Conservation (phyloP, 2,888 invertebrate species). For the Osmoderma eremita region DNA sequence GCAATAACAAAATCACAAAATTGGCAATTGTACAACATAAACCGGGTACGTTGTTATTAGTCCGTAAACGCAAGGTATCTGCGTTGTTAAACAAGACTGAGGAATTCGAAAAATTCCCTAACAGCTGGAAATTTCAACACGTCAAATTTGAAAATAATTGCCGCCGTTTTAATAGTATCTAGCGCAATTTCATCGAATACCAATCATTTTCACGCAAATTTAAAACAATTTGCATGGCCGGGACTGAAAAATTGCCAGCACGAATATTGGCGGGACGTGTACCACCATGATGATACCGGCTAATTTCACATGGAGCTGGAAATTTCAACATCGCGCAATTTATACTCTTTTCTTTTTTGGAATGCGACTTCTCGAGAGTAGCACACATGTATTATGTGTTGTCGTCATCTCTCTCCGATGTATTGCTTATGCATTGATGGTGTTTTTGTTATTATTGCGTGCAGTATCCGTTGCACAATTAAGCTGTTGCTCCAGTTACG, state of each 20-base stretch:
- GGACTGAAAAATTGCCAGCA: neutral
- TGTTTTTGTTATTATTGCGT: constrained; percentile 38
- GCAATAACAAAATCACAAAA: no score
- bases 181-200: neutral
- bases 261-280: constrained; percentile 2
- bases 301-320: constrained; percentile 40
- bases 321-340: constrained; percentile 43
- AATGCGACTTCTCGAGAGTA: constrained; percentile 32
- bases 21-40: no score
- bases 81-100: neutral
- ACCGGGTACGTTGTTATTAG: neutral
- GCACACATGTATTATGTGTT: constrained; percentile 16
- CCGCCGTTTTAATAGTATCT: constrained; percentile 11
- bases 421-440: constrained; percentile 20
- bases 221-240: no score
- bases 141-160: constrained; percentile 40
- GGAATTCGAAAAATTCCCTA: constrained; percentile 18
- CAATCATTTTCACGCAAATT: no score
- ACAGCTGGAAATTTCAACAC: constrained; percentile 18
- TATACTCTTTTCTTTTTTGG: constrained; percentile 33
- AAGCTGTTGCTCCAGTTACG: constrained; percentile 46
- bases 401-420: constrained; percentile 11
- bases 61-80: neutral
- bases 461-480: constrained; percentile 42
- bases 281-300: constrained; percentile 6